Conservation (phyloP, 2,888 invertebrate species). For the Therioaphis trifolii region DNA sequence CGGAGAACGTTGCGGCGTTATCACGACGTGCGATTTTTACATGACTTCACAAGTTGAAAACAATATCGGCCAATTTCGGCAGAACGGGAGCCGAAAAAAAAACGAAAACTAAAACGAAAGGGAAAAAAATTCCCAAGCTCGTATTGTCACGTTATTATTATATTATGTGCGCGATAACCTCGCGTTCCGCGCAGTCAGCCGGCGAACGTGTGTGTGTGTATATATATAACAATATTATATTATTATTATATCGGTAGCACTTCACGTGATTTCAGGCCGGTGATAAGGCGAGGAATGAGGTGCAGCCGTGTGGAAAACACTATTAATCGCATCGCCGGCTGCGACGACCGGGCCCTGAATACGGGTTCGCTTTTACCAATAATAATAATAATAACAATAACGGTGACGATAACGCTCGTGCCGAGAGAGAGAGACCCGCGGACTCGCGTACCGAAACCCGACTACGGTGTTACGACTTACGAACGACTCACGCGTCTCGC, state of each 20-base stretch:
- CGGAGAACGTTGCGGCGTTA: background rate
- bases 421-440: no score
- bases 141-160: conserved; percentile 9
- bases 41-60: conserved; percentile 55
- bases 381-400: conserved; percentile 6
- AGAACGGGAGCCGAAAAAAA: background rate
- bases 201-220: background rate
- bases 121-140: background rate
- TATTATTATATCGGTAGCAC: conserved; percentile 26
- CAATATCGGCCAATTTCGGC: conserved; percentile 19
- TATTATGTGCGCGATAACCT: conserved; percentile 27
- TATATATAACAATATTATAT: no score
- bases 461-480: no score
- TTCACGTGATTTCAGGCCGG: conserved; percentile 31
- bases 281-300: conserved; percentile 18
- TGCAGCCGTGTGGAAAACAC: conserved; percentile 29
- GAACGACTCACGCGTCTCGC: no score
- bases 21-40: conserved; percentile 25
- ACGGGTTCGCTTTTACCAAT: background rate
- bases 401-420: background rate
- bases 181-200: conserved; percentile 35
- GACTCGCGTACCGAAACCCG: no score
- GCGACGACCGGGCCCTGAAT: conserved; percentile 5
- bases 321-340: conserved; percentile 52
- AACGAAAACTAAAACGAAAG: background rate